Conservation (phyloP, 2,888 invertebrate species). For the Cylloceria caligata region DNA sequence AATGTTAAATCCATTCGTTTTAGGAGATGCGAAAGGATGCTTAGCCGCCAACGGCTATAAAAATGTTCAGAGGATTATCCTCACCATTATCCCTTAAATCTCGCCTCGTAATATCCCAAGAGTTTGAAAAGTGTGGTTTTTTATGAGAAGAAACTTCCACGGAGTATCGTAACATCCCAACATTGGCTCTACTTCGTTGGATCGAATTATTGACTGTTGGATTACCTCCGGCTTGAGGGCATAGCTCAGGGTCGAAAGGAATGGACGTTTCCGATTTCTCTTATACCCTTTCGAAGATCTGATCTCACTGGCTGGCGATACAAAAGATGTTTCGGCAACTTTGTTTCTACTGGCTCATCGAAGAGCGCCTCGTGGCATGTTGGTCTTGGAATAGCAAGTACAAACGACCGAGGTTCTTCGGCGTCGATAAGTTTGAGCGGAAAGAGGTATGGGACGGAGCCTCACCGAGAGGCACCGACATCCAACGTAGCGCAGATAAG, state of each 20-base stretch:
- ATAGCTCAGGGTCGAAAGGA: background rate
- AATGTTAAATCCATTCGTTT: background rate
- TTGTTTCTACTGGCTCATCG: slow-evolving; percentile 13
- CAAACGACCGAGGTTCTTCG: slow-evolving; percentile 13
- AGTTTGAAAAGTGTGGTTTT: background rate
- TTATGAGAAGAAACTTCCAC: background rate
- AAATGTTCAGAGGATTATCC: background rate
- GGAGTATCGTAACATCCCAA: background rate
- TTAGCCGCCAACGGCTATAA: background rate
- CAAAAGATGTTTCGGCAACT: slow-evolving; percentile 12
- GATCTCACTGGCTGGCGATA: background rate
- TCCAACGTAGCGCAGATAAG: slow-evolving; percentile 56
- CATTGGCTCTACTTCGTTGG: background rate
- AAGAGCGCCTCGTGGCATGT: background rate
- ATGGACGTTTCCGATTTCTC: slow-evolving; percentile 12
- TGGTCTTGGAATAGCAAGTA: slow-evolving; percentile 18
- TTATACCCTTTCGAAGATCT: background rate
- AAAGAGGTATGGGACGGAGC: background rate
- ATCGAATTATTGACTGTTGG: slow-evolving; percentile 19
- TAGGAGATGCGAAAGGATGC: background rate
- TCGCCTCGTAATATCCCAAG: background rate
- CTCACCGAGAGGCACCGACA: slow-evolving; percentile 1
- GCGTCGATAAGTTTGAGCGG: slow-evolving; percentile 5
- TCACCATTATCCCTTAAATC: background rate
- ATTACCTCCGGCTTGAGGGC: background rate